phyloP scores from a whole-genome alignment of 1,140 invertebrate genomes.

The Pseudomyrmex pallidus region DNA sequence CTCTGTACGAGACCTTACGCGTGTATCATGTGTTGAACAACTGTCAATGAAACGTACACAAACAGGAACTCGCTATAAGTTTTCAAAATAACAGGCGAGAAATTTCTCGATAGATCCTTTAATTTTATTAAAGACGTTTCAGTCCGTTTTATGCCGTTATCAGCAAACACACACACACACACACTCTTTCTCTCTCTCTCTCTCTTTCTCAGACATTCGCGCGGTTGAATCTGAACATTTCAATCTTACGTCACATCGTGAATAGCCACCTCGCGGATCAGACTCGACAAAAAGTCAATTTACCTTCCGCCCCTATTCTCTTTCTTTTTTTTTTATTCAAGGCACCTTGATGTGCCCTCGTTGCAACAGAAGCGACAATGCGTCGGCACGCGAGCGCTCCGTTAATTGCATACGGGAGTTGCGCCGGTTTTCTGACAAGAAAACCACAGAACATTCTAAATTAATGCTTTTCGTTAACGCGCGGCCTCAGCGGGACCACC shows the following conservation, averaged over 20 bases:
- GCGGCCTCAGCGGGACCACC: slow-evolving; percentile 35
- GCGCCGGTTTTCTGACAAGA: slow-evolving; percentile 65
- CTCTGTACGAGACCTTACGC: too few species aligned
- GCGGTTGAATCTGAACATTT: slow-evolving; percentile 7
- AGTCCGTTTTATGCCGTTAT: slow-evolving; percentile 24
- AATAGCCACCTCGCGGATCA: background rate
- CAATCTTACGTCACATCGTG: background rate
- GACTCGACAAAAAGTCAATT: background rate
- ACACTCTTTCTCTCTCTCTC: background rate
- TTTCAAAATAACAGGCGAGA: background rate
- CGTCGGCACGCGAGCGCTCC: slow-evolving; percentile 44
- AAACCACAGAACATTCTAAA: slow-evolving; percentile 74
- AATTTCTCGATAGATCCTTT: background rate
- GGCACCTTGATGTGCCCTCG: slow-evolving; percentile 40
- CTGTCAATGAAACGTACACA: too few species aligned
- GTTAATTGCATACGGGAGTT: slow-evolving; percentile 76
- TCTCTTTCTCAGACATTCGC: background rate
- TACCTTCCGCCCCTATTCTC: background rate
- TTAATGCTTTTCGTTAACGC: slow-evolving; percentile 78
- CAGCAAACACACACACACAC: background rate
- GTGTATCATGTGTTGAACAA: too few species aligned
- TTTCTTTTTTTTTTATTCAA: background rate
- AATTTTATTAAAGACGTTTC: slow-evolving; percentile 20
- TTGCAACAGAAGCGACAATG: slow-evolving; percentile 46
- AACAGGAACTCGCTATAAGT: background rate